Base-by-base conservation (phyloP, 2,113 vertebrate genomes). In the Malaclemys terrapin region DNA sequence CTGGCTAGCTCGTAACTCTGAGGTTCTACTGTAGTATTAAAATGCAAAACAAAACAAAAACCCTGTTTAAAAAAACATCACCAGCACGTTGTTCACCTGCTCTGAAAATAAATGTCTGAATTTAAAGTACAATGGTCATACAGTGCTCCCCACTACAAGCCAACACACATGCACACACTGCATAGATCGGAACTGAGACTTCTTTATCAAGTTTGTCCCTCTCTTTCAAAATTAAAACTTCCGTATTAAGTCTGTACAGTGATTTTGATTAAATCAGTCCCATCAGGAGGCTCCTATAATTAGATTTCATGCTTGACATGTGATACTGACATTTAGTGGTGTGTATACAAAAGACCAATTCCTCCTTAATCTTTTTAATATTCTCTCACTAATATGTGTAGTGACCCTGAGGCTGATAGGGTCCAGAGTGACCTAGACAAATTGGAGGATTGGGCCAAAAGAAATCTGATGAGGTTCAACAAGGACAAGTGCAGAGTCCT, bases 301-400 rank as follows among this genome's bases (percentile, higher is more conserved):
- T n/a, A 10, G 1, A n/a, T n/a, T 38, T 72, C 82, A 50, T 50
- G 56, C 81, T 56, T 1, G 0, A 19, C 5, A 49, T 0, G 5
- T 1, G 1, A 4, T 16, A 8, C 3, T 35, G 25, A 31, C 52
- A 45, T 78, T 78, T 47, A 42, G 65, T 1, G 5, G 27, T 10
- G 72, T 59, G 29, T 62, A 62, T 62, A 62, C 31, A 62, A 62
- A 62, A 31, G 29, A 62, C 29, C 14, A 75, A 24, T 27, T 45
- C 49, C 53, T 7, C 65, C 42, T 1, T 9, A 75, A 20, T 65
- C 85, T 8, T n/a, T 69, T 17, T 72, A 72, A 19, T 38, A 22
- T 72, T 22, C 53, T 89, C 52, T 24, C 69, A 88, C 57, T 62
- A 31, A 57, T 25, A 85, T 35, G 1, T 76, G 69, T 75, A 80